Evolutionary conservation across 2,113 vertebrate species (phyloP), one percentile per base, ranked within the genome.

Genomic region (Pavo muticus): DNA sequence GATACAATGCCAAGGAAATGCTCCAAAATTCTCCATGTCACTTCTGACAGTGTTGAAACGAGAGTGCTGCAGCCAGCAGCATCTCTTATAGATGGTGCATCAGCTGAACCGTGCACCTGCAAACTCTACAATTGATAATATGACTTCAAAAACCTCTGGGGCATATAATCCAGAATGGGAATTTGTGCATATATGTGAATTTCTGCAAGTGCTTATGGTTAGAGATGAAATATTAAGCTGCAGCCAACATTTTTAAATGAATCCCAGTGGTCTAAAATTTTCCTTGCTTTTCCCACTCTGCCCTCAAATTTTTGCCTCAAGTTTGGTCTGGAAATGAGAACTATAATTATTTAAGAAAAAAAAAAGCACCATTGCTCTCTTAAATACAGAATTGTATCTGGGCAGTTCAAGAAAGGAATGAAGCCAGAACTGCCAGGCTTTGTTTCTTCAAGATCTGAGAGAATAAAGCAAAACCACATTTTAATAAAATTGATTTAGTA

Each of bases 391-490:
- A 44, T 52, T 4, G 0, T 70, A 77, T 40, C 35, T 61, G 32
- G 27, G 83, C 35, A 92, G 57, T 67, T 78, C 52, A 91, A 85
- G 79, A 67, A 74, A 68, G 14, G 81, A 5, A 3, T 57, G 50
- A 92, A 83, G 10, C 23, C 39, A 91, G 42, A 54, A 82, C 61
- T 42, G 14, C 9, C 42, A 80, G 50, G 10, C 12, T 85, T 64
- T 76, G 16, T 54, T 93, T 88, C 25, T 88, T 64, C 67, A 40
- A 83, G 68, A 76, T 83, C 87, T 88, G 50, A 83, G n/a, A 85
- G 50, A 80, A 64, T 79, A 90, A 97, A 95, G 35, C 23, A 90
- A 95, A 95, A 60, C 18, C 32, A 29, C 47, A 60, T 91, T 88
- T 91, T 83, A 94, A 88, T 73, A 83, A 93, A 84, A 77, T 52